These are phyloP conservation scores for Acleris literana DNA, from an alignment of 2,888 invertebrate species.

Conservation along the genomic window DNA sequence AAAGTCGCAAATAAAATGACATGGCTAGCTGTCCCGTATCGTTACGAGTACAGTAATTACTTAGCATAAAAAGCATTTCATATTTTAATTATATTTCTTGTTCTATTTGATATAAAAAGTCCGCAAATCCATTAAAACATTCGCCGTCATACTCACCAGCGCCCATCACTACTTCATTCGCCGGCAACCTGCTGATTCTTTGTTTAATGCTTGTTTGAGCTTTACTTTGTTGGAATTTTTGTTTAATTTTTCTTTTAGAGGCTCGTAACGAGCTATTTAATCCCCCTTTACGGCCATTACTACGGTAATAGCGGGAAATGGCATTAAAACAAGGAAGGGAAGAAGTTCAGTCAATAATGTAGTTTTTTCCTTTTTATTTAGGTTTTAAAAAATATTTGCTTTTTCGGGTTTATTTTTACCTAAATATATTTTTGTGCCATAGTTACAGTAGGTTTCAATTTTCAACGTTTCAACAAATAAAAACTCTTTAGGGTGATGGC, in stretches of 20 bases:
- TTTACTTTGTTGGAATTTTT: conserved; percentile 24
- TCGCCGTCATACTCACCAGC: background rate
- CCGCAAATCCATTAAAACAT: background rate
- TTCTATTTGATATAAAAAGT: background rate
- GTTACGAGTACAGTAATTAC: no score
- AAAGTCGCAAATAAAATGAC: no score
- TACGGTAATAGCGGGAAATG: conserved; percentile 10
- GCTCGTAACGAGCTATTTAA: conserved; percentile 29
- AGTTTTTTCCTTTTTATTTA: background rate
- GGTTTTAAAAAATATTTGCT: no score
- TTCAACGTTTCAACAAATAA: no score
- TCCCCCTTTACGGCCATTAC: conserved; percentile 22
- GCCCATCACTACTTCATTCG: conserved; percentile 11
- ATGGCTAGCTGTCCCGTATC: no score
- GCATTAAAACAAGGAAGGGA: background rate
- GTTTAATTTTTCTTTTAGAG: conserved; percentile 24
- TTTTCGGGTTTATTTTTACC: no score
- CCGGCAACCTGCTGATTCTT: conserved; percentile 34
- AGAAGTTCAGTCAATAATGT: background rate
- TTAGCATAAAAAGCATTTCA: no score
- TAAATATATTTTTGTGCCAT: no score
- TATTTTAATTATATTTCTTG: no score
- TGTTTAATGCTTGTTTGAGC: conserved; percentile 33
- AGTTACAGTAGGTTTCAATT: no score
- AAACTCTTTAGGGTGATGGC: no score